Base-by-base conservation (phyloP, 2,888 invertebrate genomes). In the Rotaria magnacalcarata region DNA sequence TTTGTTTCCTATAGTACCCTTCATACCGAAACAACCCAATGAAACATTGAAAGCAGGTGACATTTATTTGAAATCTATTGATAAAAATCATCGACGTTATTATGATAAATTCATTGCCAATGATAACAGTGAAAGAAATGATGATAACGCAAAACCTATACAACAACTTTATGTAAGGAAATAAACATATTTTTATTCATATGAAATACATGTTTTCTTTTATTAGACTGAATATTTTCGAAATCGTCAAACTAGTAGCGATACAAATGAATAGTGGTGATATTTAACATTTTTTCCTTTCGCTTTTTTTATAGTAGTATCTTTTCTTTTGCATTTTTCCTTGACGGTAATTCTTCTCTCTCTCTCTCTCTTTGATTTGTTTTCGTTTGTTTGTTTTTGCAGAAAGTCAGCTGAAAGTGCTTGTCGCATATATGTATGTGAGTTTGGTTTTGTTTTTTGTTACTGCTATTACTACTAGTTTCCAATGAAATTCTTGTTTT, bases 1-100 rank as follows among this genome's bases (percentile, higher is more conserved):
- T 34, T 34, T 34, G 1, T 34, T 34, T 34, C 34, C 34, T 34
- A 52, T 67, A 41, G 58, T 75, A 19, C 34, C 43, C 52, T 86
- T 86, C 41, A n/a, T n/a, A 10, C 19, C 86, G 10, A 27, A 27
- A 52, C 58, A 84, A 5, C 67, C 67, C 0, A 67, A 6, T 19
- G 34, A 67, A 50, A 85, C 24, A 3, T 41, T 86, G n/a, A 84
- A 86, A 41, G 74, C 85, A 43, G 86, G 86, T 24, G 84, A 84
- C n/a, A 84, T 84, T 67, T 86, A 86, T 50, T 56, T 86, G 21
- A 86, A 86, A 52, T 86, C 86, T n/a, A 86, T 86, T n/a, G 86
- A 86, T 74, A 41, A 86, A 75, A 84, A 54, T 43, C 74, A 85
- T 56, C 43, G 74, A 85, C 34, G 86, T 56, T 50, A n/a, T n/a